Evolutionary conservation across 1,140 invertebrate genomes (phyloP).

Genomic region (Tetragonula clypearis): DNA sequence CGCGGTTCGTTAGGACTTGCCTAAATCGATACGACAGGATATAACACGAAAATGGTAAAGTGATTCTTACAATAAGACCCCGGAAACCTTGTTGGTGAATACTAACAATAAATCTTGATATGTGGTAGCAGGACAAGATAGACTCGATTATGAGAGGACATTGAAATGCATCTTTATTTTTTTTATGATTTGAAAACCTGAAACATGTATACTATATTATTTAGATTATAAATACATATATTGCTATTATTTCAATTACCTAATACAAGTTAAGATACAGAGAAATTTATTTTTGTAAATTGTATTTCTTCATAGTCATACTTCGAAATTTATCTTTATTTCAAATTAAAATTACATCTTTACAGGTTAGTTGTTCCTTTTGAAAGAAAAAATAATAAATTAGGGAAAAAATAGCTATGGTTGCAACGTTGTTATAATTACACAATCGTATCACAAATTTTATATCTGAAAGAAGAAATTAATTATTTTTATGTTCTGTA

Average conservation of each 20-base stretch:
- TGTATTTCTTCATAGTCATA: neutral
- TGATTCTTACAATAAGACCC: too few species aligned
- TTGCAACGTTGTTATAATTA: neutral
- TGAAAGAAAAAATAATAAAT: neutral
- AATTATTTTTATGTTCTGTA: too few species aligned
- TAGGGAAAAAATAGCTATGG: neutral
- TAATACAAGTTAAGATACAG: neutral
- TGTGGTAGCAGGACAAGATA: conserved; percentile 17
- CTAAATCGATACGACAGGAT: too few species aligned
- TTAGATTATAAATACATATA: neutral
- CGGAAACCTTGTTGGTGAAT: neutral
- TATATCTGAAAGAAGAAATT: neutral
- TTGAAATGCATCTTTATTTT: conserved; percentile 10
- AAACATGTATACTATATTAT: neutral
- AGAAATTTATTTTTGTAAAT: neutral
- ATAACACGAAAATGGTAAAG: too few species aligned
- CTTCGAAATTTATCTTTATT: neutral
- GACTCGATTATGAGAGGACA: conserved; percentile 32
- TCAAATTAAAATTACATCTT: neutral
- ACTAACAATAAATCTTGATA: conserved; percentile 20
- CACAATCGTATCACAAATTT: neutral
- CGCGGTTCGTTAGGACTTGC: too few species aligned
- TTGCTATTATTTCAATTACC: neutral
- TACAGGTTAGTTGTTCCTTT: neutral
- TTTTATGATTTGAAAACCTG: neutral